phyloP scores from a whole-genome alignment of 2,113 vertebrate species.

The Microcebus griseorufus region DNA sequence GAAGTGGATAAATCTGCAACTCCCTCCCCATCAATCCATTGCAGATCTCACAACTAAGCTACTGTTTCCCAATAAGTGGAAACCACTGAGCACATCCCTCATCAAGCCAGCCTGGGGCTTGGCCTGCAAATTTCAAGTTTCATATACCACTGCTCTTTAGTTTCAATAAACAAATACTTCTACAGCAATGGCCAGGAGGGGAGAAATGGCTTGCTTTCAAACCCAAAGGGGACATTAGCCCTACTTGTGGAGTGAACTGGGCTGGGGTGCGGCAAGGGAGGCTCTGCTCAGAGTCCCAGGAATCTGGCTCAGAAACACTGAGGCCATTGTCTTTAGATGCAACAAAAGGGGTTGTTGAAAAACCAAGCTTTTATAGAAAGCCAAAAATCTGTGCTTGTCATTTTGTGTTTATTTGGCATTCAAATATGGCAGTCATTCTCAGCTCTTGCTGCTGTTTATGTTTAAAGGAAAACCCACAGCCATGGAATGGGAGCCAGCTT shows the following conservation, averaged over 20 bases:
- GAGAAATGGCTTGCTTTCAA: slow-evolving; percentile 1
- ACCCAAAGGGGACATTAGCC: background rate
- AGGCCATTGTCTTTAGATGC: slow-evolving; percentile 71
- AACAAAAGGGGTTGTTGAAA: slow-evolving; percentile 80
- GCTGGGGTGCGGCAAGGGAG: slow-evolving; percentile 26
- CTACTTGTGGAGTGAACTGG: slow-evolving; percentile 30
- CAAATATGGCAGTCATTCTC: slow-evolving; percentile 43
- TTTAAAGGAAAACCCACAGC: background rate
- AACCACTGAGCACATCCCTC: background rate
- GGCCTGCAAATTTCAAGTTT: slow-evolving; percentile 19
- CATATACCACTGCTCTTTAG: background rate
- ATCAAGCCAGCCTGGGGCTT: background rate
- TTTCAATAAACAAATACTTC: slow-evolving; percentile 38
- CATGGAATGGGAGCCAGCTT: background rate
- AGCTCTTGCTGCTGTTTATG: slow-evolving; percentile 29
- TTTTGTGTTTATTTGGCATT: slow-evolving; percentile 68
- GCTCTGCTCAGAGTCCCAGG: background rate
- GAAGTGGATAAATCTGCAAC: background rate
- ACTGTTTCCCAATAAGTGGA: background rate
- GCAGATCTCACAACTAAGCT: background rate
- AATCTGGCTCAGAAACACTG: slow-evolving; percentile 72
- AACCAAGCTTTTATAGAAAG: slow-evolving; percentile 59
- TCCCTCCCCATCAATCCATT: background rate
- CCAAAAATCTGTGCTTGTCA: slow-evolving; percentile 79
- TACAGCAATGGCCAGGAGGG: background rate